Conservation (phyloP, 2,797 vertebrate genomes). For the Acanthiza pusilla region DNA sequence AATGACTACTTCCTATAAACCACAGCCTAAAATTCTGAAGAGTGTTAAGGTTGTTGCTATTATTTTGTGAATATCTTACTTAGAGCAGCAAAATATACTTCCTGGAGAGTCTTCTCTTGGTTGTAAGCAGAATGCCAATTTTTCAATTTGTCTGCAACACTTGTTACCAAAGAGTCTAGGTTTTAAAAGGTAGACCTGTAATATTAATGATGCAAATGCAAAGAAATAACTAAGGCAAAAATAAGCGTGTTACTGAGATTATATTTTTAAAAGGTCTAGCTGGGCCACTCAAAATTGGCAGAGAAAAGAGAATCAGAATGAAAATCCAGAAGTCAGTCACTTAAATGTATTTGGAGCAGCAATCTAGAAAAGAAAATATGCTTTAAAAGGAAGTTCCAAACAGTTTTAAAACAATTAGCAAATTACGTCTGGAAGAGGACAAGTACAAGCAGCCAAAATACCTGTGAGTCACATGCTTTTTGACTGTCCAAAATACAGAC, state of each 20-base stretch:
- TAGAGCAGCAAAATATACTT: neutral
- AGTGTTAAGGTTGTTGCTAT: neutral
- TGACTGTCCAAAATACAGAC: neutral
- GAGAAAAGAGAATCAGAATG: neutral
- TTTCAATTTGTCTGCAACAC: neutral
- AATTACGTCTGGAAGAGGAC: neutral
- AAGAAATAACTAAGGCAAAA: neutral
- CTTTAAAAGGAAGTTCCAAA: neutral
- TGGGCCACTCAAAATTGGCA: neutral
- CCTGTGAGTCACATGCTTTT: accelerated
- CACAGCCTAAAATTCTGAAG: neutral
- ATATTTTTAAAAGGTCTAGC: neutral
- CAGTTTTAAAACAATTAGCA: neutral
- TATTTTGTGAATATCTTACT: neutral
- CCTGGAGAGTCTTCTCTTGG: neutral
- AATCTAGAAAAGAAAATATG: neutral
- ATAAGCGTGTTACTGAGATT: neutral
- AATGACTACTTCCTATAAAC: neutral
- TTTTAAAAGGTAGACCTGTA: neutral
- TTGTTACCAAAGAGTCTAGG: neutral
- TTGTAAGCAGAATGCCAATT: neutral
- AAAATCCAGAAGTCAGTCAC: neutral
- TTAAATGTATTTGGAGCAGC: neutral
- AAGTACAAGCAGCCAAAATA: accelerated
- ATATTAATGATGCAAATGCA: neutral